Evolutionary conservation across 2,113 vertebrate genomes (phyloP).

Genomic region (Manacus vitellinus): DNA sequence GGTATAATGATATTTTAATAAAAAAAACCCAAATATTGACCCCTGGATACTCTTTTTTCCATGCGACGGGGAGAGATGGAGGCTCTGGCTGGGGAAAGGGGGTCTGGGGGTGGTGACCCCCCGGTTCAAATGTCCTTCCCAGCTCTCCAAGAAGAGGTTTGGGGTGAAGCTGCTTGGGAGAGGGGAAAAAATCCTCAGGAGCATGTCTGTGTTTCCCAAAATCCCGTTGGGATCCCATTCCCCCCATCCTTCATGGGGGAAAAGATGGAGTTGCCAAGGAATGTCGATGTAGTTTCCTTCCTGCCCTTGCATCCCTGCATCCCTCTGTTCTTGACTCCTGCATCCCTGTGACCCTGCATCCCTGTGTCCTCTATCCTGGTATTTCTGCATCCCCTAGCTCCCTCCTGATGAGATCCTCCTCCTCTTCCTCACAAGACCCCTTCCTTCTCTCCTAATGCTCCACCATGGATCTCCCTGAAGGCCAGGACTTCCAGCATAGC

Average conservation of each 20-base stretch:
- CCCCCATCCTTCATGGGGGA: accelerated
- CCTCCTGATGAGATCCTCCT: neutral
- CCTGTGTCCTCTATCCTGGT: neutral
- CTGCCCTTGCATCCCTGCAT: neutral
- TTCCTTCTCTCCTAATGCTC: neutral
- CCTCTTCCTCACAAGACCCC: neutral
- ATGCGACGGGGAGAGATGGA: accelerated
- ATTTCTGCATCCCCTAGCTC: neutral
- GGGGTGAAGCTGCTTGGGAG: neutral
- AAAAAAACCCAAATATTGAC: slow-evolving; percentile 61
- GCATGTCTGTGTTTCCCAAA: neutral
- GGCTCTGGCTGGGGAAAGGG: accelerated
- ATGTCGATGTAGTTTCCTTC: neutral
- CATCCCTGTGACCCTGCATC: neutral
- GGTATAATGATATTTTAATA: slow-evolving; percentile 84
- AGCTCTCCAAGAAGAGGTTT: neutral
- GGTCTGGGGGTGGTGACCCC: too few relatives aligned
- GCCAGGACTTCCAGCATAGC: neutral
- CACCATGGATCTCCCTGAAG: neutral
- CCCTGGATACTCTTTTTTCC: neutral
- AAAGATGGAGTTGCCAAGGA: neutral
- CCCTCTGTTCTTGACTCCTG: neutral
- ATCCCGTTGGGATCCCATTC: neutral
- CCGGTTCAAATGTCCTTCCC: neutral
- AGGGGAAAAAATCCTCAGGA: neutral